These are phyloP conservation scores for Brachionus rotundiformis DNA, from an alignment of 1,140 invertebrate genomes.

Conservation along the genomic window DNA sequence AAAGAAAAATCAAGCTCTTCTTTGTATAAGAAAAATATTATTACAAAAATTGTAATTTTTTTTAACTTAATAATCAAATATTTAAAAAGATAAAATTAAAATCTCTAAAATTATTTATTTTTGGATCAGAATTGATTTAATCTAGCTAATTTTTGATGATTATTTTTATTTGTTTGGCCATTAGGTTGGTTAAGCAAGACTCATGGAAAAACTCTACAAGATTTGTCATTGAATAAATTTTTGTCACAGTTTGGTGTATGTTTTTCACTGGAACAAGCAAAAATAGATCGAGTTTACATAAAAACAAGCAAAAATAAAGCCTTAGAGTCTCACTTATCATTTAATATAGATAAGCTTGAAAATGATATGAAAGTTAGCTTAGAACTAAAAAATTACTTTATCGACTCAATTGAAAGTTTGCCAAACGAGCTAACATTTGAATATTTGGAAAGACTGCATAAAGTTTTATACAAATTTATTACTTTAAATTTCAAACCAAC, in stretches of 20 bases:
- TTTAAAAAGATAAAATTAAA: too few species aligned
- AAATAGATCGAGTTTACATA: neutral
- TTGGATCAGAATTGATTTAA: too few species aligned
- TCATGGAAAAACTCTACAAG: constrained; percentile 7
- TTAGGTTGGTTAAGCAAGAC: neutral
- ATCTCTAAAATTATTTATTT: too few species aligned
- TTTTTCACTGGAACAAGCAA: neutral
- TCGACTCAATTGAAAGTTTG: constrained; percentile 9
- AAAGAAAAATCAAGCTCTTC: too few species aligned
- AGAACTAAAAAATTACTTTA: neutral
- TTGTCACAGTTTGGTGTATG: constrained; percentile 5
- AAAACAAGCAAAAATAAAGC: neutral
- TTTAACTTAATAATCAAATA: too few species aligned
- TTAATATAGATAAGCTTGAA: neutral
- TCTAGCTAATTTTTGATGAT: too few species aligned
- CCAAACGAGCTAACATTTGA: constrained; percentile 14
- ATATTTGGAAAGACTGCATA: constrained; percentile 1
- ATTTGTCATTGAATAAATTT: constrained; percentile 25
- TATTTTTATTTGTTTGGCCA: too few species aligned
- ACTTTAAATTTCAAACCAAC: constrained; percentile 24
- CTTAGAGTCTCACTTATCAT: constrained; percentile 6
- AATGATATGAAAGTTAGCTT: neutral
- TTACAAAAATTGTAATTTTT: too few species aligned
- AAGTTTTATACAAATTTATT: constrained; percentile 42
- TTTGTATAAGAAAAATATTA: too few species aligned